Evolutionary conservation across 2,113 vertebrate species (phyloP), one percentile per base, ranked within the genome.

Genomic region (Phylloscopus whistleri): DNA sequence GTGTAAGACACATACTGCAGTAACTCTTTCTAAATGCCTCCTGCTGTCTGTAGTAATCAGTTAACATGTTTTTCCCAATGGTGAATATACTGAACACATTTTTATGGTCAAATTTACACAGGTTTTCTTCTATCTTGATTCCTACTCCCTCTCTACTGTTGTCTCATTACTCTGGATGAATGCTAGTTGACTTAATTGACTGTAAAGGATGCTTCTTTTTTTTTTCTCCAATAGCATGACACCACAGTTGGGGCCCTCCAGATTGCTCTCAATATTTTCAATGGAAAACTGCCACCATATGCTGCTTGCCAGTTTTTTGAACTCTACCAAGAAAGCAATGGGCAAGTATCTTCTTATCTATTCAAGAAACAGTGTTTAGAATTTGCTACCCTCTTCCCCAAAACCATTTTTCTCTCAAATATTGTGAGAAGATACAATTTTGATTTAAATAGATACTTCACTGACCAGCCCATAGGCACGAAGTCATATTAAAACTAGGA

Each of bases 291-390:
- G 51, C 98, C 98, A 81, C 98, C 99, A 24, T 99, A 99, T 2
- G 98, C 98, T 52, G 96, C 99, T 87, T 99, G 98, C 97, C 98
- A 99, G 64, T 86, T 99, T 76, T 98, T 98, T 96, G 99, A 99
- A 96, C 96, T 99, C 96, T 98, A 99, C 91, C 94, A 97, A 60
- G 98, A 98, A 86, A 92, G 97, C 93, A 97, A 98, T 67, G 98
- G 98, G 99, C 98, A 98, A 97, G 98, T 98, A 91, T 80, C 59
- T 60, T 77, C 58, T 76, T 48, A 82, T 16, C 24, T 75, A 20
- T 49, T 21, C 48, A 74, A 89, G n/a, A 84, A 73, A 17, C 11
- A 66, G 27, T 39, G 13, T 59, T 80, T 70, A 21, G 26, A 92
- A 79, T 68, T 76, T 68, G 17, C 21, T 90, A 73, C 4, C 17